phyloP scores from a whole-genome alignment of 2,113 vertebrate genomes.

The Puffinus mauretanicus region DNA sequence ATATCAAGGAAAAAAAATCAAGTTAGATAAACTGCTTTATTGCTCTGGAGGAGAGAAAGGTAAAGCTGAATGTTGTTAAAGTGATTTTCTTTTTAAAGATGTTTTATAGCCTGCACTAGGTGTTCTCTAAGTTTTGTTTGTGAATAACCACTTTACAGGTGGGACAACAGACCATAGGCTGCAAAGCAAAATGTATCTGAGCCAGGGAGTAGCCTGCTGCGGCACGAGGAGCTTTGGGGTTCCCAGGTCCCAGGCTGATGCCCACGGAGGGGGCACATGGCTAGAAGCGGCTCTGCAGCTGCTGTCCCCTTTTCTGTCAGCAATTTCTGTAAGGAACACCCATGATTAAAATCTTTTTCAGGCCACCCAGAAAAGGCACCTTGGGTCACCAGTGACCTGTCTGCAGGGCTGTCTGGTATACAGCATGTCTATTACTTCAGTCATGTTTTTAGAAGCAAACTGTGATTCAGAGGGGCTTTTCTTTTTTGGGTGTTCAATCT shows the following conservation, averaged over 20 bases:
- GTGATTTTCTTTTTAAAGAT: neutral
- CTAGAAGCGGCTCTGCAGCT: neutral
- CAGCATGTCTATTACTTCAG: neutral
- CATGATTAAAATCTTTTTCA: neutral
- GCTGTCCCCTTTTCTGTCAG: neutral
- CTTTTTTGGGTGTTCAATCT: neutral
- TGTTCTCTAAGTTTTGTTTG: neutral
- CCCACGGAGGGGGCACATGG: rapidly evolving
- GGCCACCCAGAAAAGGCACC: neutral
- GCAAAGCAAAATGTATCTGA: neutral
- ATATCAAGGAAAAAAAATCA: neutral
- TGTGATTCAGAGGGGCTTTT: neutral
- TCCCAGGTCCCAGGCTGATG: neutral
- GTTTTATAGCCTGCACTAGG: neutral
- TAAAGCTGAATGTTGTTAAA: neutral
- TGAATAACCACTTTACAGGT: neutral
- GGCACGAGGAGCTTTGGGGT: rapidly evolving
- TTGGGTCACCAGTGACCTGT: neutral
- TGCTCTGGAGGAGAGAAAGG: neutral
- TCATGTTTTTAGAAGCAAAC: neutral
- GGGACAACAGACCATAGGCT: neutral
- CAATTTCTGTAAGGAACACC: neutral
- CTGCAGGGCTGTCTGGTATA: neutral
- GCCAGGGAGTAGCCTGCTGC: neutral
- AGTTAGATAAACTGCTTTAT: neutral